Percentiles rank a stretch among this genome's conserved stretches.
Conservation (phyloP, 2,888 invertebrate species). For the Dorcus parallelipipedus region DNA sequence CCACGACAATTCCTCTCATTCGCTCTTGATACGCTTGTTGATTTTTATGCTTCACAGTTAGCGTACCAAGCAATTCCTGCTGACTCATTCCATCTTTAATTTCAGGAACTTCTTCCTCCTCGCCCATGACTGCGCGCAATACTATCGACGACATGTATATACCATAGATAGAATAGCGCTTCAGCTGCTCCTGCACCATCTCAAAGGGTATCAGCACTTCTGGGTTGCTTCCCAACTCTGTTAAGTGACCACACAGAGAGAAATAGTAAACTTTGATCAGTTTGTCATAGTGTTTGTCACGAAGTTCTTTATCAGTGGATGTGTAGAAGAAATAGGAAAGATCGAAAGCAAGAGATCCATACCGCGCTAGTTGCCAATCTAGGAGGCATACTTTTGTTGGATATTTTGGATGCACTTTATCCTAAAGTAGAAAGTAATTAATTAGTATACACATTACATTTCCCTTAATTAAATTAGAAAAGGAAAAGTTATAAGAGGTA, state of each 20-base stretch:
- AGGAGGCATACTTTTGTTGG: constrained; percentile 7
- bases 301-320: constrained; percentile 1
- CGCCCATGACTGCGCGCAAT: constrained; percentile 29
- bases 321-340: constrained; percentile 12
- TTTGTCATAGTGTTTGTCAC: constrained; percentile 5
- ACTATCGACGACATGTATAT: constrained; percentile 24
- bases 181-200: constrained; percentile 30
- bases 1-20: constrained; percentile 16
- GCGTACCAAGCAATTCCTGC: constrained; percentile 4
- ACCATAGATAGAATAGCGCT: constrained; percentile 30
- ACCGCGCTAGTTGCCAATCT: constrained; percentile 7
- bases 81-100: constrained; percentile 11
- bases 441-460: too few relatives aligned
- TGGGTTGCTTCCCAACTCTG: constrained; percentile 30
- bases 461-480: too few relatives aligned
- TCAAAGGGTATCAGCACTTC: constrained; percentile 31
- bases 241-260: constrained; percentile 27
- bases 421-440: constrained; percentile 4
- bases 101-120: constrained; percentile 28
- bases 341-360: constrained; percentile 8
- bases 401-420: background rate
- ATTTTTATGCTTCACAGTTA: constrained; percentile 19
- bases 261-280: constrained; percentile 30
- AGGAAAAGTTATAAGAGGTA: too few relatives aligned
- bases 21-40: constrained; percentile 13